Evolutionary conservation across 2,888 invertebrate species (phyloP).

Genomic region (Leptinotarsa tumamoca): DNA sequence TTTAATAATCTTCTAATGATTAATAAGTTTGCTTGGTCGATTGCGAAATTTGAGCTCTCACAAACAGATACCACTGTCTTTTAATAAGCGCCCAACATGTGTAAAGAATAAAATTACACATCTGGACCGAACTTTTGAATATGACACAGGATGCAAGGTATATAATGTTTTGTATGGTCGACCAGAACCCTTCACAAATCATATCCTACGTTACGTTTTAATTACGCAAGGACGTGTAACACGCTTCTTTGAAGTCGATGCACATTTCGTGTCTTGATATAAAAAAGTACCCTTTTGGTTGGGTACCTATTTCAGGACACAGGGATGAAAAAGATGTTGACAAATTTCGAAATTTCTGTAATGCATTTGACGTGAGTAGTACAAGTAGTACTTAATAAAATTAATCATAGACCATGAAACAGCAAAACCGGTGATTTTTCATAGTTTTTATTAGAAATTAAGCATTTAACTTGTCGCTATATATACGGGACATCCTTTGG

Average conservation of each 20-base stretch:
- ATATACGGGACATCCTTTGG: neutral
- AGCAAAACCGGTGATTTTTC: neutral
- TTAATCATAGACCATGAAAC: too few species aligned
- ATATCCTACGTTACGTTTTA: constrained; percentile 11
- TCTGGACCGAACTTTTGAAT: constrained; percentile 1
- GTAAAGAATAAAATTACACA: constrained; percentile 10
- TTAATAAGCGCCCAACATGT: neutral
- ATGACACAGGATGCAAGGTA: constrained; percentile 13
- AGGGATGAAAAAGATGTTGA: neutral
- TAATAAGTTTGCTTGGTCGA: neutral
- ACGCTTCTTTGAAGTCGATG: constrained; percentile 1
- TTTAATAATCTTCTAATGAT: neutral
- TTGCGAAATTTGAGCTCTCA: neutral
- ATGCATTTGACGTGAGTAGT: neutral
- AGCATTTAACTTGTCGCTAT: neutral
- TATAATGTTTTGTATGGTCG: constrained; percentile 1
- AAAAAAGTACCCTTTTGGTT: constrained; percentile 2
- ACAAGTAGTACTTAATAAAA: neutral
- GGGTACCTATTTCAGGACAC: neutral
- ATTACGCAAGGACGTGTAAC: constrained; percentile 4
- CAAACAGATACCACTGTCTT: neutral
- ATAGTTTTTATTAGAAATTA: neutral
- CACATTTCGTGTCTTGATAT: neutral
- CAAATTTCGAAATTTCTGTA: constrained; percentile 1
- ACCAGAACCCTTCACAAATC: constrained; percentile 19